Evolutionary conservation across 2,888 invertebrate species (phyloP).

Genomic region (Spodoptera picta): DNA sequence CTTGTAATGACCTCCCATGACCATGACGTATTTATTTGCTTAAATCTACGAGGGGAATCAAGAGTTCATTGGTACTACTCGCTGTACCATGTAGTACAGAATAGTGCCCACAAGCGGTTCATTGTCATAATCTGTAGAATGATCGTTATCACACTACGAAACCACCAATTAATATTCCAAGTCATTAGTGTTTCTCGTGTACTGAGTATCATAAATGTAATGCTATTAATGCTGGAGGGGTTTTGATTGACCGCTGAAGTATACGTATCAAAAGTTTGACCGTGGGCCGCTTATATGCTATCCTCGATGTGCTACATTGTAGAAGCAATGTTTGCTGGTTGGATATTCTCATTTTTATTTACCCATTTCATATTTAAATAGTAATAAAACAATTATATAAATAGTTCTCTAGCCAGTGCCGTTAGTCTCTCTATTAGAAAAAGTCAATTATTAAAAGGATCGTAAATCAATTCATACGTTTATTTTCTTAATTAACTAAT

Average conservation of each 20-base stretch:
- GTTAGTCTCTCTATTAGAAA: background rate
- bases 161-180: slow-evolving; percentile 46
- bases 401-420: no score
- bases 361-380: background rate
- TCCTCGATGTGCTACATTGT: slow-evolving; percentile 13
- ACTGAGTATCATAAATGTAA: slow-evolving; percentile 34
- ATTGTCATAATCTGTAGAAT: slow-evolving; percentile 50
- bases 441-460: background rate
- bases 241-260: slow-evolving; percentile 44
- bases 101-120: slow-evolving; percentile 54
- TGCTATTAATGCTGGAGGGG: slow-evolving; percentile 35
- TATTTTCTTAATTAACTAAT: slow-evolving; percentile 2
- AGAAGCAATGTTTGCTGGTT: background rate
- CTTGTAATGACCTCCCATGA: slow-evolving; percentile 59
- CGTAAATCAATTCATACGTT: background rate
- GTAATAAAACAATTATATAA: no score
- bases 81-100: slow-evolving; percentile 43
- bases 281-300: slow-evolving; percentile 38
- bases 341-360: background rate
- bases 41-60: slow-evolving; percentile 49
- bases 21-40: slow-evolving; percentile 61
- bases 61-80: slow-evolving; percentile 64
- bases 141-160: slow-evolving; percentile 42
- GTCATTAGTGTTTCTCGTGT: slow-evolving; percentile 44
- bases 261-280: slow-evolving; percentile 25